Evolutionary conservation across 1,140 invertebrate genomes (phyloP).

Genomic region (Drosophila insularis): DNA sequence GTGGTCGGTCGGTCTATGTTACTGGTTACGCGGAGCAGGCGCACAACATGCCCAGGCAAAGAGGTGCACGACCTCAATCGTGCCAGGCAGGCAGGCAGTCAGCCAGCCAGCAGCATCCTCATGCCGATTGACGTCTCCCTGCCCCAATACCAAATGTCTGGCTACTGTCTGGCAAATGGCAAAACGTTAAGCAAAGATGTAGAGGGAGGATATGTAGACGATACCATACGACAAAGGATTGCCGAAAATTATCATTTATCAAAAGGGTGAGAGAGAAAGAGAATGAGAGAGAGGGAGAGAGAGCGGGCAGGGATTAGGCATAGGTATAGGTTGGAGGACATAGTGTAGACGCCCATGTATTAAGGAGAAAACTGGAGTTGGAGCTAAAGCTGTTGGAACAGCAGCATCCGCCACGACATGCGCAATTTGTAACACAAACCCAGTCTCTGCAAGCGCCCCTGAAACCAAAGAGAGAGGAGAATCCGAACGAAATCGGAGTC

Average conservation of each 20-base stretch:
- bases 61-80: slow-evolving; percentile 79
- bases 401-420: slow-evolving; percentile 72
- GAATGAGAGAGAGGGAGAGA: background rate
- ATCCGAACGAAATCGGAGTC: background rate
- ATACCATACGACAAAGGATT: slow-evolving; percentile 62
- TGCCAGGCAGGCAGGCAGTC: slow-evolving; percentile 31
- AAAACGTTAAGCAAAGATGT: slow-evolving; percentile 2
- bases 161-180: slow-evolving; percentile 58
- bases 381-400: slow-evolving; percentile 25
- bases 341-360: slow-evolving; percentile 15
- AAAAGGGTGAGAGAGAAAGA: background rate
- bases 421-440: slow-evolving; percentile 83
- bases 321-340: slow-evolving; percentile 3
- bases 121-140: slow-evolving; percentile 45
- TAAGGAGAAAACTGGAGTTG: slow-evolving; percentile 4
- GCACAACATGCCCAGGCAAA: slow-evolving; percentile 56
- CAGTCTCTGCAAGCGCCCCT: slow-evolving; percentile 78
- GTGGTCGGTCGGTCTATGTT: background rate
- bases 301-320: background rate
- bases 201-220: slow-evolving; percentile 33
- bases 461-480: slow-evolving; percentile 54
- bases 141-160: slow-evolving; percentile 65
- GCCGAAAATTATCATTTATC: slow-evolving; percentile 62
- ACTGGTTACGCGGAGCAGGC: slow-evolving; percentile 61
- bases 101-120: slow-evolving; percentile 33